Evolutionary conservation across 2,797 vertebrate species (phyloP).

Genomic region (Artibeus jamaicensis): DNA sequence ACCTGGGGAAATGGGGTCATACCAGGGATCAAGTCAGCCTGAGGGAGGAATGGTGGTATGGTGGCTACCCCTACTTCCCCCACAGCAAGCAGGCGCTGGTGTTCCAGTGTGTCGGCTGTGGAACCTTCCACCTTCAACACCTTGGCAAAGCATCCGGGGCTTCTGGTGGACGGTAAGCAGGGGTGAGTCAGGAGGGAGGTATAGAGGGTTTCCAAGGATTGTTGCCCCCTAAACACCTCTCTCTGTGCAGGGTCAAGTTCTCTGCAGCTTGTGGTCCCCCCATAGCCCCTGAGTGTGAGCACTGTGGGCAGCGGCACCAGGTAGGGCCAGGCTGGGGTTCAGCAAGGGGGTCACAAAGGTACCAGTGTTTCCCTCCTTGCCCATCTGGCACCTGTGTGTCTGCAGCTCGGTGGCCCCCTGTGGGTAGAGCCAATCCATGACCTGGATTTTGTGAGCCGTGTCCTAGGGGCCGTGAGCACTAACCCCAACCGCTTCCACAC

Average conservation of each 20-base stretch:
- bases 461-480: constrained; percentile 85
- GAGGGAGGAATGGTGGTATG: neutral
- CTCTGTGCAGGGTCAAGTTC: constrained; percentile 88
- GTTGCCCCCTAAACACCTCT: neutral
- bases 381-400: neutral
- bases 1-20: neutral
- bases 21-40: neutral
- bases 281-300: constrained; percentile 86
- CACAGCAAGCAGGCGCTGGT: constrained; percentile 92
- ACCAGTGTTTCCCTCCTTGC: accelerated
- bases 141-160: constrained; percentile 85
- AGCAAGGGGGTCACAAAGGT: accelerated
- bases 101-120: constrained; percentile 94
- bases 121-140: constrained; percentile 90
- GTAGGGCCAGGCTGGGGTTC: constrained; percentile 68
- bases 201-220: neutral
- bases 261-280: constrained; percentile 91
- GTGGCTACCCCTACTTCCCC: neutral
- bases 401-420: constrained; percentile 90
- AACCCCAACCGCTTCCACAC: constrained; percentile 90
- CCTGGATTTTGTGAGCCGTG: constrained; percentile 85
- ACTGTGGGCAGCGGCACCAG: constrained; percentile 93
- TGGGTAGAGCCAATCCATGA: constrained; percentile 93
- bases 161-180: constrained; percentile 85
- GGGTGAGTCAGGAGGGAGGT: neutral